Percentiles rank a stretch among this genome's conserved stretches.
These are phyloP conservation scores for Oscheius sp. DNA, from an alignment of 2,888 invertebrate genomes.

Conservation along the genomic window DNA sequence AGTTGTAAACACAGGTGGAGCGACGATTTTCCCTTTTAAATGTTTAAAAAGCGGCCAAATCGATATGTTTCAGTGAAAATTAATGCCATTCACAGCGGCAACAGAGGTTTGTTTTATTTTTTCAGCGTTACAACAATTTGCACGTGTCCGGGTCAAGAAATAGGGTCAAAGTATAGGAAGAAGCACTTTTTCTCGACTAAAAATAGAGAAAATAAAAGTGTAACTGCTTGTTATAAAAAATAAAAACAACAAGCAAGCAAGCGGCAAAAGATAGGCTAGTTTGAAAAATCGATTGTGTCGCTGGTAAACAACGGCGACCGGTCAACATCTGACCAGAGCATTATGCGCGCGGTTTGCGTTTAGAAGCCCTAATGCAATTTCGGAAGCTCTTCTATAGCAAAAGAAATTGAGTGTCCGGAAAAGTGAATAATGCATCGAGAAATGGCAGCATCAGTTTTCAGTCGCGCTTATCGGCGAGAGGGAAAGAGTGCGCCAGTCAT, in stretches of 20 bases:
- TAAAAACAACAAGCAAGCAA: conserved; percentile 7
- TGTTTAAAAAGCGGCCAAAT: too few relatives aligned
- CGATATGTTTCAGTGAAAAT: too few relatives aligned
- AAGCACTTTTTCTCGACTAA: too few relatives aligned
- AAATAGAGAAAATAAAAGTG: too few relatives aligned
- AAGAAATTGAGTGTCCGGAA: neutral
- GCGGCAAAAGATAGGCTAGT: conserved; percentile 18
- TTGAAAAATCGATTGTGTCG: conserved; percentile 16
- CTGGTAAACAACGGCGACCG: conserved; percentile 25
- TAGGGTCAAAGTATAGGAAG: too few relatives aligned
- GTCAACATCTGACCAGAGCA: conserved; percentile 28
- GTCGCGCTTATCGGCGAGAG: neutral
- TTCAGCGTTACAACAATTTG: too few relatives aligned
- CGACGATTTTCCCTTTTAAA: too few relatives aligned
- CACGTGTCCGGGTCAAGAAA: too few relatives aligned
- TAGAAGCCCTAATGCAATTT: conserved; percentile 22
- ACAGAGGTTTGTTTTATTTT: too few relatives aligned
- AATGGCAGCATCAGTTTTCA: too few relatives aligned
- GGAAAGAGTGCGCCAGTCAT: neutral
- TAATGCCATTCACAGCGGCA: too few relatives aligned
- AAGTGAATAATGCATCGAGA: neutral
- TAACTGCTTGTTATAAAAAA: conserved; percentile 1
- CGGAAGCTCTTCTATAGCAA: neutral
- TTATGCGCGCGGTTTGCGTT: conserved; percentile 3
- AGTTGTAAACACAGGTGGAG: too few relatives aligned